Percentiles rank a stretch among this genome's conserved stretches.
phyloP scores from a whole-genome alignment of 1,140 invertebrate species.

The Drosophila repletoides region DNA sequence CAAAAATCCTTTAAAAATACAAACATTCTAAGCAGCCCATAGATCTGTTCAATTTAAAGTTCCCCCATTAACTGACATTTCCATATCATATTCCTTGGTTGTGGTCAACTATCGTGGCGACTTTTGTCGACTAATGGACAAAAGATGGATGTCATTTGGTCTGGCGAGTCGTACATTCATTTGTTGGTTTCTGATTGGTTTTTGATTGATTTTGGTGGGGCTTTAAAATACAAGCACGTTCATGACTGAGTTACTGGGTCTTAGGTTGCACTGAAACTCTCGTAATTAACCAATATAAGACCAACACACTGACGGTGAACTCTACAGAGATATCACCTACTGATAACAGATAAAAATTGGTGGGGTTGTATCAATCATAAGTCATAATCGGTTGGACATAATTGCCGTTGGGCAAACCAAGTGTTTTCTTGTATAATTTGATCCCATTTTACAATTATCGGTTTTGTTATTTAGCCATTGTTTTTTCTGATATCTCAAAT shows the following conservation, averaged over 20 bases:
- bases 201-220: constrained; percentile 58
- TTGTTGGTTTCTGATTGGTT: constrained; percentile 46
- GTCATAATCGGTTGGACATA: not conserved
- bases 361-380: not conserved
- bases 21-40: not conserved
- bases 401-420: constrained; percentile 1
- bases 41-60: constrained; percentile 30
- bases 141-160: not conserved
- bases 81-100: not conserved
- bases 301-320: not conserved
- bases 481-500: not conserved
- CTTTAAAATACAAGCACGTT: constrained; percentile 4
- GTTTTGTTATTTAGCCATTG: not conserved
- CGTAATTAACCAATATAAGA: constrained; percentile 28
- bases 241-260: not conserved
- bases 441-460: constrained; percentile 17
- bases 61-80: constrained; percentile 45
- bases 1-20: not conserved
- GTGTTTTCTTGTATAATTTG: not conserved
- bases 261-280: not conserved
- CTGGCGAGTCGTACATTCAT: constrained; percentile 7
- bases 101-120: constrained; percentile 11
- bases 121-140: not conserved
- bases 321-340: not conserved
- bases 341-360: not conserved